Base-by-base conservation (phyloP, 2,888 invertebrate species). In the Torymus texanus region DNA sequence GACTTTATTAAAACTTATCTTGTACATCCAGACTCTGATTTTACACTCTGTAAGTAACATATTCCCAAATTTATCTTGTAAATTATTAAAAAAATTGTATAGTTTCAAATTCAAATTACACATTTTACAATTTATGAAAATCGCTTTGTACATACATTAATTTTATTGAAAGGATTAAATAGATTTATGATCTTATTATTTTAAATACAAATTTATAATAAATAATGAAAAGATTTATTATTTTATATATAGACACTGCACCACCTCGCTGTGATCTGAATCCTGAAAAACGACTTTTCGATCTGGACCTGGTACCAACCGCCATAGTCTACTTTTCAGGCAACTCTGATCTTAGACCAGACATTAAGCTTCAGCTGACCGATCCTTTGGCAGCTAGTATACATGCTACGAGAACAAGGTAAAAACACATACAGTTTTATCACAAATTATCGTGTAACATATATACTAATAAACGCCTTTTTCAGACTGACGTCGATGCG, bases 261-360 rank as follows among this genome's bases (percentile, higher is more conserved):
- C 97, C 97, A n/a, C 94, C 97, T 12, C 96, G 95, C 89, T 92
- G 92, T 83, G 91, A 94, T 81, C 90, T 97, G 62, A 91, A 93
- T 62, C 90, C 92, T 10, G 91, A 92, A 75, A 91, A 92, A 83
- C 93, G 93, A n/a, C 91, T 97, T 72, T 87, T 95, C 12, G 95
- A 96, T 87, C 92, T 94, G 12, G 93, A 94, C 85, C 95, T 95
- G 87, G 95, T 97, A 5, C 97, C 97, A 51, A 94, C 94, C 83
- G 95, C 95, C 18, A 92, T 95, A 75, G 89, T 97, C 88, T 94
- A 96, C 90, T 96, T 90, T 67, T 88, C 90, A 65, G 87, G 88
- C 18, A 75, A 84, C n/a, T 88, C 89, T 4, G 93, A 92, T 88
- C 89, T 96, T 11, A 93, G 93, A 87, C 88, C 92, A 53, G 93